A percentile compares a stretch with the other conserved stretches of the same genome.
phyloP scores from a whole-genome alignment of 2,113 vertebrate genomes.

The Podiceps cristatus region DNA sequence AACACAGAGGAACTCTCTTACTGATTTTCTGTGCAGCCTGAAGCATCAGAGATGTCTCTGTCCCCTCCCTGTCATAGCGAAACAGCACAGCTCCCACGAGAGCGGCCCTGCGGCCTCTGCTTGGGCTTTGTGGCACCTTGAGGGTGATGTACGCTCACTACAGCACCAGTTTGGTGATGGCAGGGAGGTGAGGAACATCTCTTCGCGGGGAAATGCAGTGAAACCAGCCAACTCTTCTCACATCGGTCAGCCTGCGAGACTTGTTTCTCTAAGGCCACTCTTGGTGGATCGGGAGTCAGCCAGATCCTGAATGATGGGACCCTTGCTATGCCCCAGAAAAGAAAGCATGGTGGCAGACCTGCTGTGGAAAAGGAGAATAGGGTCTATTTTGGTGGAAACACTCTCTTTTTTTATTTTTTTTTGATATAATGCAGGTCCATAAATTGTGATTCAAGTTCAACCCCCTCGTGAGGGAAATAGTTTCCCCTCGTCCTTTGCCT shows the following conservation, averaged over 20 bases:
- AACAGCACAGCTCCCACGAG: neutral
- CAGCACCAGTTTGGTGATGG: neutral
- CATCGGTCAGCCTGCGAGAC: fast-evolving
- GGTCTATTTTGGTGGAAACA: neutral
- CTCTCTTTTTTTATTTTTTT: neutral
- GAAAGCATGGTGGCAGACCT: neutral
- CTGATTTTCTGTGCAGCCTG: neutral
- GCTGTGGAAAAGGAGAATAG: neutral
- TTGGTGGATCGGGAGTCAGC: neutral
- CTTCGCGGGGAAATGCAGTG: neutral
- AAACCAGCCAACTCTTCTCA: neutral
- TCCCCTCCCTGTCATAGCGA: neutral
- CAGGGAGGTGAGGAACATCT: neutral
- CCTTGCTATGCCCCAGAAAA: neutral
- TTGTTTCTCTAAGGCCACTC: neutral
- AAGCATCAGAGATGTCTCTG: neutral
- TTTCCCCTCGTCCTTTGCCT: neutral
- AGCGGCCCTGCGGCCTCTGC: neutral
- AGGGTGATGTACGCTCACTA: fast-evolving
- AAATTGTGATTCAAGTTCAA: neutral
- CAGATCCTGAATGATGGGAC: neutral
- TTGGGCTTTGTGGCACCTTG: neutral
- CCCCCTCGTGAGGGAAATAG: neutral
- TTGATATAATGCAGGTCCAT: neutral
- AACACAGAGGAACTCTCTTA: neutral